Evolutionary conservation across 2,888 invertebrate genomes (phyloP).

Genomic region (Lasioglossum calceatum): DNA sequence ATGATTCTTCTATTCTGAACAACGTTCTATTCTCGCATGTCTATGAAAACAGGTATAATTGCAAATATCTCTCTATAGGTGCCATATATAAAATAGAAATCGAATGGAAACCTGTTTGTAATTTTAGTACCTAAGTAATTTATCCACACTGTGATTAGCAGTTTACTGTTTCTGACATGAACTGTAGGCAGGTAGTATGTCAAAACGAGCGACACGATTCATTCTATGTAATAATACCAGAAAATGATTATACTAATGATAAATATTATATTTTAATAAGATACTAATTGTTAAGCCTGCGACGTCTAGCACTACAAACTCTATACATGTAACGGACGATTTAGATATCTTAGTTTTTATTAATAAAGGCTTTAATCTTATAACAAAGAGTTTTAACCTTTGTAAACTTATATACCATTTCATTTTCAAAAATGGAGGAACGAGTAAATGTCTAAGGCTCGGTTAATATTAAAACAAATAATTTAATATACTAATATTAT

Average conservation of each 20-base stretch:
- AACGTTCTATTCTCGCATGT: slow-evolving; percentile 16
- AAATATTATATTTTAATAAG: slow-evolving; percentile 61
- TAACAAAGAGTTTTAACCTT: slow-evolving; percentile 17
- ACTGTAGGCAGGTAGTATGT: slow-evolving; percentile 40
- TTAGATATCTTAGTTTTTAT: slow-evolving; percentile 74
- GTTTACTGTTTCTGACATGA: slow-evolving; percentile 66
- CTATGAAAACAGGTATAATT: slow-evolving; percentile 43
- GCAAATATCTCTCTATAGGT: slow-evolving; percentile 56
- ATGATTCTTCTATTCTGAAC: slow-evolving; percentile 7
- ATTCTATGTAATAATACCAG: slow-evolving; percentile 40
- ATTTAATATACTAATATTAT: neutral
- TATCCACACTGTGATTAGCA: slow-evolving; percentile 79
- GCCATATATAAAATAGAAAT: slow-evolving; percentile 67
- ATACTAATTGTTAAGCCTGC: slow-evolving; percentile 55
- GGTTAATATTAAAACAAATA: neutral
- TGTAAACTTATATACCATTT: slow-evolving; percentile 22
- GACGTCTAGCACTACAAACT: slow-evolving; percentile 47
- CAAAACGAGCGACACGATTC: slow-evolving; percentile 21
- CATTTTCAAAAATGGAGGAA: neutral
- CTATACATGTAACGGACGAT: slow-evolving; percentile 61
- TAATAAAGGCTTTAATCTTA: slow-evolving; percentile 75
- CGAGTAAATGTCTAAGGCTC: neutral
- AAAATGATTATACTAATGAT: slow-evolving; percentile 54
- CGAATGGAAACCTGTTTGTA: slow-evolving; percentile 71
- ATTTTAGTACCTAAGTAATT: slow-evolving; percentile 77